phyloP scores from a whole-genome alignment of 2,797 vertebrate genomes.

The Enteromius fasciolatus region DNA sequence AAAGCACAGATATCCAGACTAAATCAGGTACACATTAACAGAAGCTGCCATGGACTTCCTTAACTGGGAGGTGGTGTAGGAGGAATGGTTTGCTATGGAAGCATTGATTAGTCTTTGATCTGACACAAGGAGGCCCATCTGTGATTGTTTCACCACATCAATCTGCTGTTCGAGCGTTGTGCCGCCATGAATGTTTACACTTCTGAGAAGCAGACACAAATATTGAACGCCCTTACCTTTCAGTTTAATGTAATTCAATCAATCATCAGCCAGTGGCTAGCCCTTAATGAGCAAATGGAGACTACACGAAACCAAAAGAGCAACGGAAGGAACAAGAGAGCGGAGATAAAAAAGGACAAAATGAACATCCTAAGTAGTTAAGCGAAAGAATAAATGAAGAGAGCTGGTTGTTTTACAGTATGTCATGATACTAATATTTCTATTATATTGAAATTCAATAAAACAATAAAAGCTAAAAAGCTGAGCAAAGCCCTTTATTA shows the following conservation, averaged over 20 bases:
- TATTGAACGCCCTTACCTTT: constrained; percentile 72
- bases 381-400: constrained; percentile 48
- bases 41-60: constrained; percentile 25
- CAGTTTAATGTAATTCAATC: constrained; percentile 72
- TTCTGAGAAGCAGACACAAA: constrained; percentile 74
- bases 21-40: constrained; percentile 26
- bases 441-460: not conserved
- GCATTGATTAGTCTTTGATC: constrained; percentile 51
- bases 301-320: constrained; percentile 29
- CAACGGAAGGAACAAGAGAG: constrained; percentile 39
- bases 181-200: constrained; percentile 67
- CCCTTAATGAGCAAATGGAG: constrained; percentile 25
- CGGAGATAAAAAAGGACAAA: constrained; percentile 43
- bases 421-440: not conserved
- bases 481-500: not conserved
- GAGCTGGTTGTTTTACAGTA: constrained; percentile 22
- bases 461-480: not conserved
- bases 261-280: constrained; percentile 60
- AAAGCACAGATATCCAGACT: not conserved
- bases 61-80: constrained; percentile 24
- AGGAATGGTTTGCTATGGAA: constrained; percentile 35
- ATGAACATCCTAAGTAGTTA: constrained; percentile 68
- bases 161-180: constrained; percentile 22
- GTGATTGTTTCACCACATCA: constrained; percentile 52
- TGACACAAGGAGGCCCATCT: constrained; percentile 43